Conservation (phyloP, 2,888 invertebrate genomes). For the Drosophila anceps region DNA sequence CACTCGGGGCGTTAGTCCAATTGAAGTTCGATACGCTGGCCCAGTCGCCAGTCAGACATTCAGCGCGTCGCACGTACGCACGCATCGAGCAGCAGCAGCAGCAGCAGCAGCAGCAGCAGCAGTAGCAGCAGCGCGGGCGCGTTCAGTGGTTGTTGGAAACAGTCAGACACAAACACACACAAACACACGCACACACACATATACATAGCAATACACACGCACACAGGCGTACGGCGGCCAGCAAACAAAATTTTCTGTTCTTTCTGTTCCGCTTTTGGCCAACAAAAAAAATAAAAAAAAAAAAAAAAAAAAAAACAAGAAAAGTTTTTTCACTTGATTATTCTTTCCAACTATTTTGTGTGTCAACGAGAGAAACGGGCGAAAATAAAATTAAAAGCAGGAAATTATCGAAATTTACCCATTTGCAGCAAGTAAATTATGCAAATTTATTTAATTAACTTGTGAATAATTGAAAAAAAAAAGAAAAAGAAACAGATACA, state of each 20-base stretch:
- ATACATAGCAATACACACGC: slow-evolving; percentile 28
- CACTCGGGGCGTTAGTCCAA: slow-evolving; percentile 55
- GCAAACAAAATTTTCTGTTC: slow-evolving; percentile 74
- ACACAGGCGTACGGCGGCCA: slow-evolving; percentile 42
- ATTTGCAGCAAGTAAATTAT: slow-evolving; percentile 30
- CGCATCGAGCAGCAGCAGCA: slow-evolving; percentile 68
- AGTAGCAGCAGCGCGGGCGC: slow-evolving; percentile 71
- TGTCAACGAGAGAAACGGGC: slow-evolving; percentile 25
- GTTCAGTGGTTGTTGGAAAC: slow-evolving; percentile 77
- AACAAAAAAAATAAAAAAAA: slow-evolving; percentile 16
- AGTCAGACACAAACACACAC: slow-evolving; percentile 60
- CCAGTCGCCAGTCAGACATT: slow-evolving; percentile 77
- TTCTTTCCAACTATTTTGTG: slow-evolving; percentile 16
- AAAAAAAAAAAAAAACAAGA: neutral
- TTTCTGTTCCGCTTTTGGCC: slow-evolving; percentile 54
- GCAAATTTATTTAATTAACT: slow-evolving; percentile 62
- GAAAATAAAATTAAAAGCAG: neutral
- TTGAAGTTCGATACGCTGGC: slow-evolving; percentile 26
- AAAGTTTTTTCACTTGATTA: slow-evolving; percentile 33
- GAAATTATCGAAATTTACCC: slow-evolving; percentile 9
- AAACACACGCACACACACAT: slow-evolving; percentile 28
- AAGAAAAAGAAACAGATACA: neutral
- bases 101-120: slow-evolving; percentile 64
- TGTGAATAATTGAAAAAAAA: slow-evolving; percentile 63
- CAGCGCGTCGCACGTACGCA: slow-evolving; percentile 78